A percentile compares a stretch with the other conserved stretches of the same genome.
phyloP scores from a whole-genome alignment of 2,797 vertebrate species.

The Merluccius polli region DNA sequence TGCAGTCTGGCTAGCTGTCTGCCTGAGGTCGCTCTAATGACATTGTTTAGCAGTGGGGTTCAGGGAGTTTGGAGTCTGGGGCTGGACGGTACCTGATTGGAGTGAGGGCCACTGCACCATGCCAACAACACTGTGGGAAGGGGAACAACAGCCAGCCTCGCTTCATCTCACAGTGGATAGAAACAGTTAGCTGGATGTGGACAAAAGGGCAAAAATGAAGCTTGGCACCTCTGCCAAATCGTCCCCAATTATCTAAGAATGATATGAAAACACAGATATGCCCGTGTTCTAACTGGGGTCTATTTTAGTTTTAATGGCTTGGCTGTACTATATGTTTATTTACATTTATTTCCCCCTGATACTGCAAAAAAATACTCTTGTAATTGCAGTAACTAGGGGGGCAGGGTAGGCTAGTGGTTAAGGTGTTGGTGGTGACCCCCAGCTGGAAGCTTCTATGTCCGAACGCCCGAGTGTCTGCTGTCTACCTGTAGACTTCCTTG shows the following conservation, averaged over 20 bases:
- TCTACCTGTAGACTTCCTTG: neutral
- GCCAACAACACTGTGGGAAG: constrained; percentile 60
- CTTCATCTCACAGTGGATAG: constrained; percentile 35
- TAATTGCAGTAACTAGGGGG: constrained; percentile 32
- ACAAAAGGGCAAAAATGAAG: constrained; percentile 28
- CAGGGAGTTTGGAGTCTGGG: constrained; percentile 55
- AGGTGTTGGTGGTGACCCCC: neutral
- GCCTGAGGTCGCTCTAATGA: constrained; percentile 59
- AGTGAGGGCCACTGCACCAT: constrained; percentile 40
- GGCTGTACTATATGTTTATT: constrained; percentile 34
- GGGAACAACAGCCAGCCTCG: constrained; percentile 27
- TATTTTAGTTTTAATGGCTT: constrained; percentile 38
- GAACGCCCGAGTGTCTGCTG: neutral
- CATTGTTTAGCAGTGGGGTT: constrained; percentile 71
- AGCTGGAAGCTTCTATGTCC: neutral
- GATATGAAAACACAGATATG: constrained; percentile 35
- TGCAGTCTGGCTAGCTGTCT: constrained; percentile 56
- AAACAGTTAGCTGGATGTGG: constrained; percentile 35
- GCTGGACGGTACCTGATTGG: constrained; percentile 64
- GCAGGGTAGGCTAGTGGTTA: neutral
- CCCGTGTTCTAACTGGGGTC: constrained; percentile 35
- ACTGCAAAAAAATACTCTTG: constrained; percentile 22
- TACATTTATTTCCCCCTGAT: neutral
- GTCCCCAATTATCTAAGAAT: constrained; percentile 31
- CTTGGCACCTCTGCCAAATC: constrained; percentile 27